Base-by-base conservation (phyloP, 2,888 invertebrate genomes). In the Caenorhabditis sp. region DNA sequence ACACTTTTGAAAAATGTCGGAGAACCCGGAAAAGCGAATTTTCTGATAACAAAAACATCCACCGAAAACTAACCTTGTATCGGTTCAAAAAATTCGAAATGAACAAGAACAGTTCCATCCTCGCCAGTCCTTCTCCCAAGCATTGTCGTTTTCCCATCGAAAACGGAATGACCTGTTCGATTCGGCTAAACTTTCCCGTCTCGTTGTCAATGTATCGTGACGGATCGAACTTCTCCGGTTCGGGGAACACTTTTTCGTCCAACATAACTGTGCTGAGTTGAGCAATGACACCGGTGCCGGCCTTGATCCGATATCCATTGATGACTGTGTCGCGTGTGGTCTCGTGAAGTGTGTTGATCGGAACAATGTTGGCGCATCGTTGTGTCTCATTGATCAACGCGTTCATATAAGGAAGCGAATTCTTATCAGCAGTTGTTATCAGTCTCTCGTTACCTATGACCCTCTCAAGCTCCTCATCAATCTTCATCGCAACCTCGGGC, bases 381-480 rank as follows among this genome's bases (percentile, higher is more conserved):
- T 72, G 69, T 10, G 66, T 51, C 50, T 76, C 76, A 67, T 75
- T 79, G 36, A 81, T 65, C 31, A 81, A 71, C 4, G 81, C 81
- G 19, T 66, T 64, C 50, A 70, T 66, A 53, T 79, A 81, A n/a
- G 66, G 62, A 3, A 81, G 66, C n/a, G 61, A 57, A 31, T 63
- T 69, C 61, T 81, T 81, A 61, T 81, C 81, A 27, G 70, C 66
- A 12, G 67, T 76, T 0, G 71, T 76, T n/a, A 82, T 68, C 8
- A 77, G 51, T 21, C 82, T 36, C 37, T 70, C 74, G 27, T 59
- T 51, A 53, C 76, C 81, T 14, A 81, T 74, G 0, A 79, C 79
- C n/a, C 68, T 61, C 43, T 79, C 72, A 57, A 81, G 49, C 50
- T 81, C 81, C 3, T 64, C 67, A 27, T 81, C 77, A 12, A 81